Evolutionary conservation across 2,797 vertebrate species (phyloP), one percentile per base, ranked within the genome.

Genomic region (Rhinoraja longicauda): DNA sequence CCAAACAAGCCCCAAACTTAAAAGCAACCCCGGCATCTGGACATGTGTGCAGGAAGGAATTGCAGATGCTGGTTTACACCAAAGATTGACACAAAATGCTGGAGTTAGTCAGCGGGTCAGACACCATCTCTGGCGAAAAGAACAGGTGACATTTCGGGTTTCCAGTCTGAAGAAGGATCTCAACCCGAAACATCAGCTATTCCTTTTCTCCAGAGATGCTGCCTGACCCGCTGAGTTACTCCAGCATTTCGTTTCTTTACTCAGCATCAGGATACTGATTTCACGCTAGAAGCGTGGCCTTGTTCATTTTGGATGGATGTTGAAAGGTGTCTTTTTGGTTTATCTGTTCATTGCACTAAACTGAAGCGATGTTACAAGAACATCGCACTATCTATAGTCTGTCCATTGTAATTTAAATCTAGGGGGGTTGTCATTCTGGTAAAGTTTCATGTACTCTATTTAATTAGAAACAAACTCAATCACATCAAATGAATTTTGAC

Each of bases 391-490:
- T 88, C 17, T 6, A 64, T n/a, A 36, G 36, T 39, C 84, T 88
- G 15, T 88, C n/a, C 29, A 67, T 36, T 88, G 62, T 36, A 36
- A 88, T 88, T 64, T 67, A 88, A 8, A 8, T 17, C n/a, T 19
- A 64, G 59, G 21, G 21, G 62, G 21, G 15, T 88, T 88, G 84
- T 19, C 62, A 88, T 5, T 88, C 59, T 64, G 36, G 12, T 86
- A 57, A 86, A 6, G 59, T 86, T 86, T 62, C 53, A 86, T 21
- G 15, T 88, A 88, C 84, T 88, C 84, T 36, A 88, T 36, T 88
- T 88, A 88, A 88, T 88, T 88, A 88, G n/a, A 88, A 88, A 32
- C 57, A 17, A 64, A 88, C 59, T 67, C n/a, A 36, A 88, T 88
- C 84, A 36, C 59, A 67, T 88, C 29, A n/a, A 86, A 59, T n/a